A percentile compares a stretch with the other conserved stretches of the same genome.
Conservation (phyloP, 2,888 invertebrate species). For the Eupithecia insigniata region DNA sequence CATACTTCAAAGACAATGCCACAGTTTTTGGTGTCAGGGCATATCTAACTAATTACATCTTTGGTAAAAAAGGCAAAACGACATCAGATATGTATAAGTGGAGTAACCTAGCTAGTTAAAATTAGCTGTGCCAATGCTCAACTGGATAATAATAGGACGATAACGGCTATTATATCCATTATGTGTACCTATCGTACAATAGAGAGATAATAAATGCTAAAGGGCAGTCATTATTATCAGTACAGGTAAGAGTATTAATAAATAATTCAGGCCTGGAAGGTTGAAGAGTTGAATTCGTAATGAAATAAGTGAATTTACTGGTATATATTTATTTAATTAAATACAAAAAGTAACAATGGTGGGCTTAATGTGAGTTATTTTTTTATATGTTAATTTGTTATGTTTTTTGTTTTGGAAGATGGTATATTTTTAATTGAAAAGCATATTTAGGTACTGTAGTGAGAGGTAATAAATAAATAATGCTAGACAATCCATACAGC, state of each 20-base stretch:
- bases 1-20: too few species aligned
- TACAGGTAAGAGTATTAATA: conserved; percentile 40
- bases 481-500: too few species aligned
- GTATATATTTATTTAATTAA: neutral
- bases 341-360: neutral
- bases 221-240: conserved; percentile 45
- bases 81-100: neutral
- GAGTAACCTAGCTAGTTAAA: conserved; percentile 16
- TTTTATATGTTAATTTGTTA: neutral
- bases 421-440: neutral
- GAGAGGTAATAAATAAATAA: too few species aligned
- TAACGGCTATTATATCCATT: conserved; percentile 45
- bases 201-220: conserved; percentile 47
- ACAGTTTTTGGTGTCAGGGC: too few species aligned
- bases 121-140: conserved; percentile 27
- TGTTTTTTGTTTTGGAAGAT: neutral
- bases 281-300: conserved; percentile 13
- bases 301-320: neutral
- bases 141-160: conserved; percentile 41
- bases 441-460: too few species aligned
- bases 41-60: too few species aligned
- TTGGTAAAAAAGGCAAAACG: neutral
- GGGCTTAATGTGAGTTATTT: neutral
- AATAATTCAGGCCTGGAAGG: conserved; percentile 34
- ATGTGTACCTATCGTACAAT: conserved; percentile 42